These are phyloP conservation scores for Pempheris klunzingeri DNA, from an alignment of 2,797 vertebrate species.

Conservation along the genomic window DNA sequence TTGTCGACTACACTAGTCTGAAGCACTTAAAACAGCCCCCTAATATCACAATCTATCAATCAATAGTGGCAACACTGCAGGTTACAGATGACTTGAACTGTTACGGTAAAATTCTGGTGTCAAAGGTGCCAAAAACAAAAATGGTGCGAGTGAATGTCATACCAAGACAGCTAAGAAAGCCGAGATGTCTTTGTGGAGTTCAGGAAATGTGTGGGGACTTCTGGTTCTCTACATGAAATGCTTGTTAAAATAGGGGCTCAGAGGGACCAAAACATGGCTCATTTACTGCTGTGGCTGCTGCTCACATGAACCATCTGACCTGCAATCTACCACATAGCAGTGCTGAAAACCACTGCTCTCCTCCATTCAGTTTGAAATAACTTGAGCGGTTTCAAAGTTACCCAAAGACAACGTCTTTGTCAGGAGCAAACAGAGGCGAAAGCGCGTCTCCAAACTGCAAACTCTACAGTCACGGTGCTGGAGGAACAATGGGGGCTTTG, in stretches of 20 bases:
- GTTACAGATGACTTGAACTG: conserved; percentile 29
- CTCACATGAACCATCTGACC: conserved; percentile 59
- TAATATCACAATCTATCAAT: conserved; percentile 31
- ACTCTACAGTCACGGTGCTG: conserved; percentile 47
- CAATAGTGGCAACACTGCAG: conserved; percentile 20
- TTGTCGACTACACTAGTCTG: conserved; percentile 26
- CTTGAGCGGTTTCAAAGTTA: conserved; percentile 42
- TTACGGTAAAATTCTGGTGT: conserved; percentile 44
- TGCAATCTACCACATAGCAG: conserved; percentile 44
- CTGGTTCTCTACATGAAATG: conserved; percentile 26
- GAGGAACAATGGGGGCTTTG: conserved; percentile 79
- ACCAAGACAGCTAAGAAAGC: background rate
- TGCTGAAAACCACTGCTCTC: conserved; percentile 50
- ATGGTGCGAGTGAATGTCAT: conserved; percentile 5
- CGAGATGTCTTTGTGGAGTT: conserved; percentile 22
- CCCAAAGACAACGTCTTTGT: conserved; percentile 60
- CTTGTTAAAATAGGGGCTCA: conserved; percentile 43
- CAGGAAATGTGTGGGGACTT: conserved; percentile 23
- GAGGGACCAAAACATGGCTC: conserved; percentile 45
- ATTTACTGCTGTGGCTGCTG: conserved; percentile 50
- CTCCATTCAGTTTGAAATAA: conserved; percentile 33
- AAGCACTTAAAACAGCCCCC: conserved; percentile 31
- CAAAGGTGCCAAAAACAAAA: conserved; percentile 34
- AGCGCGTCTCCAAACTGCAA: conserved; percentile 53
- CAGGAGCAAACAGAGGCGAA: conserved; percentile 62